A percentile compares a stretch with the other conserved stretches of the same genome.
phyloP scores from a whole-genome alignment of 1,140 invertebrate genomes.

The Metaphire vulgaris region DNA sequence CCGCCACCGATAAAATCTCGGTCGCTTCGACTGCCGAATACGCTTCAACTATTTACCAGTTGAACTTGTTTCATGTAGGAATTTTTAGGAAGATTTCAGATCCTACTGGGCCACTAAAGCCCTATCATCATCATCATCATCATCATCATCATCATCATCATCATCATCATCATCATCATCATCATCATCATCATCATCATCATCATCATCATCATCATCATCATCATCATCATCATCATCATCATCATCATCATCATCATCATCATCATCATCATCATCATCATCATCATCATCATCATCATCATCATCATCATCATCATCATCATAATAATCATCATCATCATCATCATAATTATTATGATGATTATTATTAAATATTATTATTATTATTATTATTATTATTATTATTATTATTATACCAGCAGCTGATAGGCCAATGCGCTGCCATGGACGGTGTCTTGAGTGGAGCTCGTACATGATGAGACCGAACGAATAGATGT shows the following conservation, averaged over 20 bases:
- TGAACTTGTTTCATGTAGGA: no score
- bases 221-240: neutral
- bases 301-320: neutral
- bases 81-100: constrained; percentile 11
- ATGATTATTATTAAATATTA: no score
- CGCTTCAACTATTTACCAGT: no score
- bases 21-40: no score
- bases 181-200: constrained; percentile 8
- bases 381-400: no score
- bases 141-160: constrained; percentile 70
- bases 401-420: no score
- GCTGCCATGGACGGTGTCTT: constrained; percentile 61
- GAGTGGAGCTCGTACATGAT: constrained; percentile 74
- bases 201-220: constrained; percentile 12
- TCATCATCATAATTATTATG: no score
- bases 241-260: neutral
- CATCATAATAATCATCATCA: no score
- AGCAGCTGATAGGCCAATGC: no score
- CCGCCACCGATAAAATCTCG: no score
- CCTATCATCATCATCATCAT: neutral
- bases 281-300: neutral
- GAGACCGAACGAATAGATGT: constrained; percentile 88
- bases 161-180: constrained; percentile 51
- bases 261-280: neutral
- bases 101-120: neutral